These are phyloP conservation scores for Aselliscus stoliczkanus DNA, from an alignment of 2,797 vertebrate species.

Conservation along the genomic window DNA sequence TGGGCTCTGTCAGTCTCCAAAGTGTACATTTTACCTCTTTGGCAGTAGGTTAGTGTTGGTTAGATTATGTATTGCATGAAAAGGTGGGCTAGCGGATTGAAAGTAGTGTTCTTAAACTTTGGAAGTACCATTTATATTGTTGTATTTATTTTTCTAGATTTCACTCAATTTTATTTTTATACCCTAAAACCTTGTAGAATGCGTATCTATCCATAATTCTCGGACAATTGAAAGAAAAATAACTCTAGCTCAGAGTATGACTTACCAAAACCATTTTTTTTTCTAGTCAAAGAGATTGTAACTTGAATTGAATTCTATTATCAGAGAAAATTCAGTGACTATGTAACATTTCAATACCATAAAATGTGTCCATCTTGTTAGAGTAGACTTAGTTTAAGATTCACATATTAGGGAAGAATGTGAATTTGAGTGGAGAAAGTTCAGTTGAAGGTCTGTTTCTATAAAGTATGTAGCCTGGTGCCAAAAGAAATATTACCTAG, in stretches of 20 bases:
- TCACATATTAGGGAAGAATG: constrained; percentile 47
- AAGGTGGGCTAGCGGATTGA: background rate
- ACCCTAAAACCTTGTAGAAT: background rate
- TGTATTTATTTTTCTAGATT: constrained; percentile 6
- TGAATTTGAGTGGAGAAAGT: constrained; percentile 67
- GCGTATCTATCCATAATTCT: background rate
- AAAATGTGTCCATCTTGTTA: background rate
- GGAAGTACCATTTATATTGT: background rate
- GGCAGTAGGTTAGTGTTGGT: background rate
- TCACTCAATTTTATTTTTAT: constrained; percentile 24
- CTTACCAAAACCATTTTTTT: constrained; percentile 16
- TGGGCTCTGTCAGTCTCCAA: background rate
- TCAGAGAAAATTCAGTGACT: background rate
- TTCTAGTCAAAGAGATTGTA: background rate
- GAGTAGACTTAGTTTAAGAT: constrained; percentile 16
- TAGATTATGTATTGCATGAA: background rate
- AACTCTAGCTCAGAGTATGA: background rate
- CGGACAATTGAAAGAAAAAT: background rate
- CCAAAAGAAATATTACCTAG: constrained; percentile 79
- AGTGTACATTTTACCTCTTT: background rate
- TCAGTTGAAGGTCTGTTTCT: constrained; percentile 73
- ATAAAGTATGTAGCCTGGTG: constrained; percentile 73
- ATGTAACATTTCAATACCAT: background rate
- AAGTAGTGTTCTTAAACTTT: constrained; percentile 6
- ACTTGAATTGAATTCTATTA: constrained; percentile 6